These are phyloP conservation scores for Passer domesticus DNA, from an alignment of 2,113 vertebrate species.

Conservation along the genomic window DNA sequence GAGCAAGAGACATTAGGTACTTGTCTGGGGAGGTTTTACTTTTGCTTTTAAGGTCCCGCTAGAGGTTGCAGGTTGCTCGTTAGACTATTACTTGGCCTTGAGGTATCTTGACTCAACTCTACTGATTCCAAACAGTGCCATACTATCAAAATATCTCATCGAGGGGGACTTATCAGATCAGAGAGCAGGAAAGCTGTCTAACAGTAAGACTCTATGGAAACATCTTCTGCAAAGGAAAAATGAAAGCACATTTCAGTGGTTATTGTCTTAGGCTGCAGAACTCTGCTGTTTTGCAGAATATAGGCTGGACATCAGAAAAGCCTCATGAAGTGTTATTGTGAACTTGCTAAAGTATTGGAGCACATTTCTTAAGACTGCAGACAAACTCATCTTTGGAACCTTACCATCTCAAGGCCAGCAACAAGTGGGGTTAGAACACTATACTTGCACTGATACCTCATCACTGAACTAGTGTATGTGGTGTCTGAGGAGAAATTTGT, in stretches of 20 bases:
- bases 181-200: background rate
- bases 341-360: background rate
- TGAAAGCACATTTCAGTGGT: background rate
- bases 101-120: background rate
- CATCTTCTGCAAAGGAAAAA: background rate
- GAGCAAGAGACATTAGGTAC: background rate
- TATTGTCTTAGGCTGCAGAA: background rate
- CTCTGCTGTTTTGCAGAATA: background rate
- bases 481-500: background rate
- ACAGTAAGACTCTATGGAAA: background rate
- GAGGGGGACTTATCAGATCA: background rate
- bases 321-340: accelerated
- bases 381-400: background rate
- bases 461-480: background rate
- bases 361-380: background rate
- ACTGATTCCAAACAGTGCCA: background rate
- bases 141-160: background rate
- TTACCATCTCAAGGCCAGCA: background rate
- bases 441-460: background rate
- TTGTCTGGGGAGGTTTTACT: background rate
- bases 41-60: background rate
- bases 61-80: background rate
- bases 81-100: background rate
- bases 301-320: background rate
- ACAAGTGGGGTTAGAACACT: background rate